Conservation (phyloP, 2,113 vertebrate genomes). For the Taxidea taxus region DNA sequence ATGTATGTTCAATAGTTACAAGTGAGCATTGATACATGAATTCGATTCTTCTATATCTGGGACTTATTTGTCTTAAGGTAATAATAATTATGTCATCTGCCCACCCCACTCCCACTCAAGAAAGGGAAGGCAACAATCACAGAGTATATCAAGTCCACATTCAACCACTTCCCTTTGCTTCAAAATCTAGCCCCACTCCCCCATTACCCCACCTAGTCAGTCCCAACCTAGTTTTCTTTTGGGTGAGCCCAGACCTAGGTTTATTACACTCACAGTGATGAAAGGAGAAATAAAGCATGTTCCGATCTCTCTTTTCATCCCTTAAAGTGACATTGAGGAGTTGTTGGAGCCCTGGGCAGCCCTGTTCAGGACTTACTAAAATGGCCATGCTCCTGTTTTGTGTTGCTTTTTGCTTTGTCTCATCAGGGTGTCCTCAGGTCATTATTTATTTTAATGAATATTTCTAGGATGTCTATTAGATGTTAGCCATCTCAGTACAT, state of each 20-base stretch:
- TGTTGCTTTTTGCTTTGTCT: background rate
- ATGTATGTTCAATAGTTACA: background rate
- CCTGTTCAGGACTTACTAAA: background rate
- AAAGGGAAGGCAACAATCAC: background rate
- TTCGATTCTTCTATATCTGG: background rate
- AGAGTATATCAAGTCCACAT: background rate
- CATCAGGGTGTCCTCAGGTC: background rate
- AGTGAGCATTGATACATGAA: background rate
- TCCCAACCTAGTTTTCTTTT: background rate
- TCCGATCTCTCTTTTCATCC: background rate
- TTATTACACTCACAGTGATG: background rate
- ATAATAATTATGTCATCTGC: background rate
- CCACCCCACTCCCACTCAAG: background rate
- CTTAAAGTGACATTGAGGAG: background rate
- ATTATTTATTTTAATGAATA: background rate
- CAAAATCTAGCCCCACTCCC: background rate
- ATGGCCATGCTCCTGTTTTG: background rate
- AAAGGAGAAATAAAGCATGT: background rate
- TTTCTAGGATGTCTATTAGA: background rate
- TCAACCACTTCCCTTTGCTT: background rate
- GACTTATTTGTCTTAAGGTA: background rate
- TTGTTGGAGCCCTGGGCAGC: background rate
- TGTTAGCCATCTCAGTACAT: background rate
- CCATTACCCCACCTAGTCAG: fast-evolving
- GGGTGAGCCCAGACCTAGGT: background rate